Evolutionary conservation across 2,797 vertebrate genomes (phyloP), one percentile per base, ranked within the genome.

Genomic region (Acestrorhynchus altus): DNA sequence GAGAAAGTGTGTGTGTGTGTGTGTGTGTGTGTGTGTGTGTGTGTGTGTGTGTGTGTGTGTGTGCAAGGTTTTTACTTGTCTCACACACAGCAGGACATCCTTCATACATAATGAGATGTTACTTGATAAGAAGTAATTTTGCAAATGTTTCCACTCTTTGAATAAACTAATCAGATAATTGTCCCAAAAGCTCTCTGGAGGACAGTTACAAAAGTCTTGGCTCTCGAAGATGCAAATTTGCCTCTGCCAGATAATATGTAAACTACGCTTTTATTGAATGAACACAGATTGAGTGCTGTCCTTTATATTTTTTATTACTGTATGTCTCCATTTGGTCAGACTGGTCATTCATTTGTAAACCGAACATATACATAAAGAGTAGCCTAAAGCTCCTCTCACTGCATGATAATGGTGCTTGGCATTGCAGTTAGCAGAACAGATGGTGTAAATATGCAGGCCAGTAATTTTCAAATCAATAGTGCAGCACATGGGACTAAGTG

Each of bases 391-490:
- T 69, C 79, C 87, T 85, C 87, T 85, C 70, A 40, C 90, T 85
- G 79, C 84, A 91, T 84, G 89, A 86, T 88, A 89, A 90, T 85
- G 89, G 89, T 90, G 87, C 82, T 85, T 83, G 88, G 90, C 85
- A 40, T 91, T 90, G 85, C 89, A 91, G 87, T 89, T 91, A 63
- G 72, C 82, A 87, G 93, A 95, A 92, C 95, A 96, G 96, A 97
- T 96, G 95, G 95, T 90, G 92, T 94, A 91, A 95, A 94, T 95
- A 94, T 95, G 95, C 92, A 95, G 94, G 95, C 94, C 92, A 92
- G 94, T 93, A 92, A 94, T 96, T 95, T 96, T 94, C 95, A 94
- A 95, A 96, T 96, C 95, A 96, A 95, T 96, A 95, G 92, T 76
- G 84, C 88, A 90, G 87, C 95, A 93, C 94, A 94, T 93, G 95